phyloP scores from a whole-genome alignment of 2,888 invertebrate species.

The Pecten maximus region DNA sequence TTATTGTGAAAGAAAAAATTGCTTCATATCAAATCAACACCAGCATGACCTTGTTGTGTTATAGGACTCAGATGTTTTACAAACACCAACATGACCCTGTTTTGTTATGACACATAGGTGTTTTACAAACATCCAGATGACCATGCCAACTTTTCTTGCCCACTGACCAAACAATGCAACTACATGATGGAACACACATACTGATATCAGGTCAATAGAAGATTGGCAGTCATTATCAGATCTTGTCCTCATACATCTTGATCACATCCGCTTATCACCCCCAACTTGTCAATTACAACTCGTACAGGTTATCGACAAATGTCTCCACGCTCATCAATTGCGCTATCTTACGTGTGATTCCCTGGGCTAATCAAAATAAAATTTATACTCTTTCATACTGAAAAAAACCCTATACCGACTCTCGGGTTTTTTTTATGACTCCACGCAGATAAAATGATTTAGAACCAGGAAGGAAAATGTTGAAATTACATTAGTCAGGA shows the following conservation, averaged over 20 bases:
- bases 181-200: neutral
- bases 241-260: neutral
- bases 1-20: too few relatives aligned
- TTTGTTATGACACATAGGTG: too few relatives aligned
- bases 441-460: neutral
- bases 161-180: neutral
- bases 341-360: constrained; percentile 3
- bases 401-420: neutral
- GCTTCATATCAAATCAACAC: too few relatives aligned
- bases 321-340: neutral
- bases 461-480: neutral
- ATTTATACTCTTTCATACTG: neutral
- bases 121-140: neutral
- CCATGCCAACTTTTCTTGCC: neutral
- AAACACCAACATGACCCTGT: neutral
- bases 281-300: constrained; percentile 31
- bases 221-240: constrained; percentile 7
- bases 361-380: neutral
- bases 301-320: constrained; percentile 6
- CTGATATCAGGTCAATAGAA: neutral
- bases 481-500: too few relatives aligned
- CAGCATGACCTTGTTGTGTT: neutral
- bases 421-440: neutral
- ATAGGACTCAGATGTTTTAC: neutral
- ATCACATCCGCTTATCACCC: neutral